These are phyloP conservation scores for Chelonus insularis DNA, from an alignment of 1,140 invertebrate species.

Conservation along the genomic window DNA sequence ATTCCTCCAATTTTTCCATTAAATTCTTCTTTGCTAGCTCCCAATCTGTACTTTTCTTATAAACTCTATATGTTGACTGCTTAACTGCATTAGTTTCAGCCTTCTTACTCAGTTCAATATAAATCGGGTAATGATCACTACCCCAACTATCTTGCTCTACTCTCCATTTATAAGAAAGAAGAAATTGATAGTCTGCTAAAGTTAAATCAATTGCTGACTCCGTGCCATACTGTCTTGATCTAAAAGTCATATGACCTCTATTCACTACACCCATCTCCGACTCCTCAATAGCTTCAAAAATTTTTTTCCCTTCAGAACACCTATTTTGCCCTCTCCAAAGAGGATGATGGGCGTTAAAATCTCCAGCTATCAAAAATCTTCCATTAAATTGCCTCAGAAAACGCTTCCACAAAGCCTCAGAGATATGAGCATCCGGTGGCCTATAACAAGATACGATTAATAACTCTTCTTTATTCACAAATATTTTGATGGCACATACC, in stretches of 20 bases:
- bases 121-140: neutral
- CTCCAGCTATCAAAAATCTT: neutral
- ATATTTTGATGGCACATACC: neutral
- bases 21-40: neutral
- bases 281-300: neutral
- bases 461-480: neutral
- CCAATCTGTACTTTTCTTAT: neutral
- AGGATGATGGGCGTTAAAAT: neutral
- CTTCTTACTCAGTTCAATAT: neutral
- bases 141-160: neutral
- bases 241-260: neutral
- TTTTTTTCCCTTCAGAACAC: too few relatives aligned
- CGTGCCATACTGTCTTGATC: neutral
- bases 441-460: neutral
- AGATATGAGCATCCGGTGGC: neutral
- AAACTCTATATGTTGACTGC: neutral
- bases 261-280: neutral
- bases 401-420: neutral
- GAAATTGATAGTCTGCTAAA: neutral
- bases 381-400: neutral
- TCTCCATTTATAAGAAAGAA: neutral
- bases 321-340: too few relatives aligned
- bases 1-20: neutral
- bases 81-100: neutral
- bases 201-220: neutral